phyloP scores from a whole-genome alignment of 2,888 invertebrate genomes.

The Dendrolimus pini region DNA sequence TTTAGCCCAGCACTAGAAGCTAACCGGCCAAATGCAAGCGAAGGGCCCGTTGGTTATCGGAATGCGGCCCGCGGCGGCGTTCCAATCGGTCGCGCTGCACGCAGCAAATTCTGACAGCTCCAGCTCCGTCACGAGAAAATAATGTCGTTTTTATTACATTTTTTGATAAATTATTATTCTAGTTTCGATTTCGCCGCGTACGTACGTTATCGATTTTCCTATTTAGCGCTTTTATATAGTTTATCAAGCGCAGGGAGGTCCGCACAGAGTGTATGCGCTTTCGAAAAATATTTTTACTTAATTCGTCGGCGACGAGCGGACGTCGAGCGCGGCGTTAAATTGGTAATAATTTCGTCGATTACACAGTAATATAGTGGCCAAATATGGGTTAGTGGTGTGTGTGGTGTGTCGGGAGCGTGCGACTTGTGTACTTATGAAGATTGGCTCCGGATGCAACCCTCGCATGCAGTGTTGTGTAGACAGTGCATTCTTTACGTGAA shows the following conservation, averaged over 20 bases:
- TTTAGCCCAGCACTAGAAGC: constrained; percentile 32
- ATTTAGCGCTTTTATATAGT: constrained; percentile 67
- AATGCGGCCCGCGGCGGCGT: constrained; percentile 16
- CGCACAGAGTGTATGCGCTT: constrained; percentile 66
- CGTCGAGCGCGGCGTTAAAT: constrained; percentile 67
- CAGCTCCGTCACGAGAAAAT: constrained; percentile 64
- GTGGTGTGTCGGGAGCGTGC: constrained; percentile 46
- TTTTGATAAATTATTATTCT: constrained; percentile 75
- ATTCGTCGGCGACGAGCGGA: constrained; percentile 64
- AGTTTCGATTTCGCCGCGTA: constrained; percentile 60
- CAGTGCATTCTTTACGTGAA: constrained; percentile 57
- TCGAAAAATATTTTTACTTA: constrained; percentile 68
- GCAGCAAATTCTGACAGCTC: constrained; percentile 73
- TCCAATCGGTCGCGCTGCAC: constrained; percentile 40
- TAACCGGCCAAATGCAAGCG: constrained; percentile 48
- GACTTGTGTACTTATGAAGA: constrained; percentile 48
- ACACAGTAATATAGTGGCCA: constrained; percentile 64
- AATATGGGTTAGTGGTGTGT: constrained; percentile 71
- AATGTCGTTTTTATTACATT: constrained; percentile 76
- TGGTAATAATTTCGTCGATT: constrained; percentile 73
- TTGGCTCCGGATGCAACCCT: constrained; percentile 17
- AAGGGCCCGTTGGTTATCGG: constrained; percentile 16
- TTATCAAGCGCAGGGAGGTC: constrained; percentile 71
- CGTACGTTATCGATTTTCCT: constrained; percentile 72
- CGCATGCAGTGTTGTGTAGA: constrained; percentile 38